Conservation (phyloP, 2,797 vertebrate species). For the Coregonus sp. region DNA sequence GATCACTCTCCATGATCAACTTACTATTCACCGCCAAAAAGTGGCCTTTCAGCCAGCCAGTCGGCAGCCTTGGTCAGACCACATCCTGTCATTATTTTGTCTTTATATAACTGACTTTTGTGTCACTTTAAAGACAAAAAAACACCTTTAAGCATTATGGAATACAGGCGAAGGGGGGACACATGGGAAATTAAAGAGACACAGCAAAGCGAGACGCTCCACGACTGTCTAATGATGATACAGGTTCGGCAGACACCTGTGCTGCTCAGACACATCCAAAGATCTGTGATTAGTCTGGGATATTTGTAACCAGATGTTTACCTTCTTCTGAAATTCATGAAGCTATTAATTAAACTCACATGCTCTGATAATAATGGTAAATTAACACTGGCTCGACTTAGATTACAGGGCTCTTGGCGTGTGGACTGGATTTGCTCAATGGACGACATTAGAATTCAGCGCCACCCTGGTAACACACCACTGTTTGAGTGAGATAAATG, state of each 20-base stretch:
- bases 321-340: constrained; percentile 36
- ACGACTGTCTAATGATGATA: constrained; percentile 41
- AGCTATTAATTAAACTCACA: constrained; percentile 25
- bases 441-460: neutral
- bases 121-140: constrained; percentile 48
- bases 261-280: neutral
- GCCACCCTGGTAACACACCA: neutral
- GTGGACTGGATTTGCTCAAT: constrained; percentile 8
- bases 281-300: neutral
- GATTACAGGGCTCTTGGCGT: constrained; percentile 6
- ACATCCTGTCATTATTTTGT: neutral
- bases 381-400: constrained; percentile 29
- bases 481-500: constrained; percentile 2
- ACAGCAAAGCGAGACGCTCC: constrained; percentile 34
- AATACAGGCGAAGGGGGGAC: constrained; percentile 29
- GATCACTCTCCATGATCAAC: constrained; percentile 1
- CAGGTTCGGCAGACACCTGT: constrained; percentile 18
- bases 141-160: constrained; percentile 34
- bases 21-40: neutral
- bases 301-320: constrained; percentile 41
- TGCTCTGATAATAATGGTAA: constrained; percentile 28
- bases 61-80: neutral
- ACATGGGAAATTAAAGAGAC: constrained; percentile 53
- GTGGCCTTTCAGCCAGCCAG: neutral
- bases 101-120: neutral